phyloP scores from a whole-genome alignment of 2,888 invertebrate genomes.

The Phragmatobia fuliginosa region DNA sequence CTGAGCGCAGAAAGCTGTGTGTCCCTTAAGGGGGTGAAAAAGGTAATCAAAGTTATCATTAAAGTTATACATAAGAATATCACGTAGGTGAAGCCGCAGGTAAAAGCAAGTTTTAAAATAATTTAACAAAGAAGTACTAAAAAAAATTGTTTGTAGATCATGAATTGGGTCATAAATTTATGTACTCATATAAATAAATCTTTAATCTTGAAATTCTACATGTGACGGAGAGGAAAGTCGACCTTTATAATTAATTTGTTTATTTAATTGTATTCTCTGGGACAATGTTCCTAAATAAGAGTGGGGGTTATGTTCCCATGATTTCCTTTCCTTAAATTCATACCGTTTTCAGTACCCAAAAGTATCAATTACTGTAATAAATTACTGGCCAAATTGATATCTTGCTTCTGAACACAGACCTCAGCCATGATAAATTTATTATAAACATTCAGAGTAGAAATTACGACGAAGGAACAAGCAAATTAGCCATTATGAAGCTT shows the following conservation, averaged over 20 bases:
- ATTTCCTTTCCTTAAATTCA: not conserved
- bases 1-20: too few relatives aligned
- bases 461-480: not conserved
- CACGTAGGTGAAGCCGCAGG: too few relatives aligned
- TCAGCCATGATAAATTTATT: not conserved
- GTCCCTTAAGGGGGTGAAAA: too few relatives aligned
- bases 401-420: not conserved
- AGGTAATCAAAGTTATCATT: too few relatives aligned
- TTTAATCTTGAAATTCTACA: not conserved
- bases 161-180: not conserved
- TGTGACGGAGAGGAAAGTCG: not conserved
- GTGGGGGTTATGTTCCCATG: not conserved
- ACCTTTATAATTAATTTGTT: not conserved
- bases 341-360: not conserved
- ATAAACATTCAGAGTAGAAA: not conserved
- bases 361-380: not conserved
- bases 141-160: not conserved
- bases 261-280: not conserved
- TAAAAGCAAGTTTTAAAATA: too few relatives aligned
- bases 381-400: not conserved
- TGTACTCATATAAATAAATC: not conserved
- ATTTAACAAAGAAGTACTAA: too few relatives aligned
- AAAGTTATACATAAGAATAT: too few relatives aligned
- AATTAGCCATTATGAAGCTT: not conserved
- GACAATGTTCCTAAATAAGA: not conserved